Evolutionary conservation across 2,888 invertebrate species (phyloP), one percentile per base, ranked within the genome.

Genomic region (Coenonympha arcania): DNA sequence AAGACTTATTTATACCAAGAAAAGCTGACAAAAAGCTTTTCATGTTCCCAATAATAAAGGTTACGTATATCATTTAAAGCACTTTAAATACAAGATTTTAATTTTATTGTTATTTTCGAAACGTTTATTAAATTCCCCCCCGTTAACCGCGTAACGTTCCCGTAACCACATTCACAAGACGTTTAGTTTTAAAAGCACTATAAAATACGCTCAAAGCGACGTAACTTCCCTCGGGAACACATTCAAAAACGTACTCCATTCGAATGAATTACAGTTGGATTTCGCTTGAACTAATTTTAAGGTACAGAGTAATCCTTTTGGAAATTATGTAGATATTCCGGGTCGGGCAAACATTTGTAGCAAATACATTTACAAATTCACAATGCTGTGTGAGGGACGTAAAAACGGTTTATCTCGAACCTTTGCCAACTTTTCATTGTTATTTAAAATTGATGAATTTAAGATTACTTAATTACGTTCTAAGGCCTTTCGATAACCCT

Each of bases 291-390:
- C 8, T 39, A 15, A 43, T 20, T 37, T 16, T 5, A 2, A 19
- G 9, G 30, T 28, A 50, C 34, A 4, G 13, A 30, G 20, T 43
- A 48, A 50, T 55, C 48, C 48, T 50, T 53, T 56, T 41, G 48
- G 46, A 53, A 54, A 51, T 54, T 59, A 61, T 60, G 60, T 55
- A 61, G 53, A 60, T 59, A 54, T 57, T 47, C 41, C 50, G 57
- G 51, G 51, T 54, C 54, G 56, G 41, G 56, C 54, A 59, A 59
- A 56, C 55, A 54, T 60, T 57, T 40, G 22, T 41, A 52, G 52
- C 41, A 42, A 51, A 46, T 44, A 45, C 51, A 55, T 55, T 48
- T 51, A 55, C 51, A 57, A 58, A 58, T 58, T 61, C 59, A 59
- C 60, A 56, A 57, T 59, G 57, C 55, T 57, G 60, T 61, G 59